A percentile compares a stretch with the other conserved stretches of the same genome.
phyloP scores from a whole-genome alignment of 2,113 vertebrate genomes.

The Scopus umbretta region DNA sequence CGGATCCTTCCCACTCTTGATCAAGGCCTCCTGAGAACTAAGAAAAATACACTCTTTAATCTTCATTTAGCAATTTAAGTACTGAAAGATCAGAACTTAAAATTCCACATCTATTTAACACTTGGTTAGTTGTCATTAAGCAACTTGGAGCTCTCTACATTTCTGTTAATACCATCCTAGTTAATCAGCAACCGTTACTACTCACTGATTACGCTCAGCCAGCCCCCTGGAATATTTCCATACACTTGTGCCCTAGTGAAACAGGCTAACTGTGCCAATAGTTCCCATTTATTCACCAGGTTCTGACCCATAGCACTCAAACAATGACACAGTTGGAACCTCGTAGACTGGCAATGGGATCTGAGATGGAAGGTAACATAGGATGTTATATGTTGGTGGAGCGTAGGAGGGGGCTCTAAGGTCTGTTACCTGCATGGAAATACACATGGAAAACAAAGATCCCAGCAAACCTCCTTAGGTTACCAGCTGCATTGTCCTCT shows the following conservation, averaged over 20 bases:
- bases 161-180: slow-evolving; percentile 13
- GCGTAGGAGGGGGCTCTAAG: neutral
- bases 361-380: neutral
- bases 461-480: neutral
- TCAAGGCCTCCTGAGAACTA: neutral
- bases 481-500: neutral
- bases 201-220: neutral
- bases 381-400: neutral
- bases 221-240: slow-evolving; percentile 7
- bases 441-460: neutral
- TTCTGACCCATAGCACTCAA: neutral
- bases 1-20: neutral
- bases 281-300: neutral
- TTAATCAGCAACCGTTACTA: slow-evolving; percentile 10
- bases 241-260: neutral
- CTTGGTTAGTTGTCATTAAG: slow-evolving; percentile 25
- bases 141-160: neutral
- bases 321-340: neutral
- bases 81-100: slow-evolving; percentile 6
- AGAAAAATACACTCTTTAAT: neutral
- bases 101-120: slow-evolving; percentile 46
- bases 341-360: neutral
- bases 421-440: neutral
- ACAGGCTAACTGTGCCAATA: neutral
- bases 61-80: slow-evolving; percentile 16